Evolutionary conservation across 1,140 invertebrate genomes (phyloP).

Genomic region (Adelges cooleyi): DNA sequence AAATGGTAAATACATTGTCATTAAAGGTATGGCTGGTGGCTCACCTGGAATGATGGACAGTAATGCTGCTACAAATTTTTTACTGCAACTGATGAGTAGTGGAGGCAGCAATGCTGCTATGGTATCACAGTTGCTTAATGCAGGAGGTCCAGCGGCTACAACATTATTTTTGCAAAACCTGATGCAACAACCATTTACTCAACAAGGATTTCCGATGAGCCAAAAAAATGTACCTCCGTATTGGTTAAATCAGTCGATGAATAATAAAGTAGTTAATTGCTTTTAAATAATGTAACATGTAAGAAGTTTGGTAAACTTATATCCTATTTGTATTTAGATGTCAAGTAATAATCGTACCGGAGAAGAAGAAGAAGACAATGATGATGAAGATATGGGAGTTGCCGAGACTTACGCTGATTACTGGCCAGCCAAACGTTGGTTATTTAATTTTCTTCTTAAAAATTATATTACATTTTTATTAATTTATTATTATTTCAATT

Average conservation of each 20-base stretch:
- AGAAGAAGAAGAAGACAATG: conserved; percentile 68
- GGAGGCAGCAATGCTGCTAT: conserved; percentile 14
- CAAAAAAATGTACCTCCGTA: conserved; percentile 15
- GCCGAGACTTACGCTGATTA: conserved; percentile 97
- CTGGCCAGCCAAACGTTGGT: conserved; percentile 84
- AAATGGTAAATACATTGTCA: no score
- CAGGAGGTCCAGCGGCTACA: conserved; percentile 9
- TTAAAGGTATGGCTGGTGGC: conserved; percentile 5
- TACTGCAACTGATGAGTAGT: conserved; percentile 18
- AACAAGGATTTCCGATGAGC: conserved; percentile 15
- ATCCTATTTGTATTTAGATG: conserved; percentile 6
- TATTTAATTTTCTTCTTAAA: conserved; percentile 1
- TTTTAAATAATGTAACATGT: background rate
- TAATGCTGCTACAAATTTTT: conserved; percentile 18
- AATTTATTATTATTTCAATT: conserved; percentile 30
- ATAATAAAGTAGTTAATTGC: background rate
- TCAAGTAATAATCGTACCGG: conserved; percentile 32
- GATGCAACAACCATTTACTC: conserved; percentile 12
- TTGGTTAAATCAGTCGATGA: conserved; percentile 19
- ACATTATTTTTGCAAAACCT: conserved; percentile 7
- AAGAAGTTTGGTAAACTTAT: background rate
- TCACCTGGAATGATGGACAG: conserved; percentile 10
- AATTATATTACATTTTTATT: background rate
- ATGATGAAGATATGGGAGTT: conserved; percentile 93
- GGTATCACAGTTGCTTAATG: conserved; percentile 2